phyloP scores from a whole-genome alignment of 2,797 vertebrate species.

The Gambelia wislizenii region DNA sequence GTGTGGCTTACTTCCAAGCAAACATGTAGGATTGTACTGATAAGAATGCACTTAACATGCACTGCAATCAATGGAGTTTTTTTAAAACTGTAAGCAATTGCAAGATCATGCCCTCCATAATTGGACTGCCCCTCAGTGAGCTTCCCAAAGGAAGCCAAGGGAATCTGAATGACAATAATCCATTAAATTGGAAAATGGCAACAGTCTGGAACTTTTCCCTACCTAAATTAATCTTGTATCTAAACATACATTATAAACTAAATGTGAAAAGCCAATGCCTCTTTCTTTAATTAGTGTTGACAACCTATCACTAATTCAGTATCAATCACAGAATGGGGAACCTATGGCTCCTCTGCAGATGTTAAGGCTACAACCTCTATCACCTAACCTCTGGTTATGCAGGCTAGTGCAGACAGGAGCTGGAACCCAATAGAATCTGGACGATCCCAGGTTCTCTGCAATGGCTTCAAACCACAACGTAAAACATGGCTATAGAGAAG shows the following conservation, averaged over 20 bases:
- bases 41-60: background rate
- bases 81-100: background rate
- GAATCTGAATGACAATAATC: background rate
- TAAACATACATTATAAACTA: background rate
- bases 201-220: background rate
- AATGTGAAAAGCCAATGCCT: background rate
- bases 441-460: background rate
- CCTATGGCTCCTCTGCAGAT: background rate
- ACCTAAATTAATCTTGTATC: background rate
- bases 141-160: background rate
- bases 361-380: background rate
- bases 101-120: background rate
- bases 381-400: background rate
- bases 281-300: background rate
- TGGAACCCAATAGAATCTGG: background rate
- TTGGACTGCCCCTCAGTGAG: background rate
- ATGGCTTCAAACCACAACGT: background rate
- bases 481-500: constrained; percentile 31
- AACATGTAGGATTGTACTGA: background rate
- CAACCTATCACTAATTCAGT: background rate
- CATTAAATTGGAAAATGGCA: background rate
- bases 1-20: background rate
- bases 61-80: background rate
- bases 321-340: background rate
- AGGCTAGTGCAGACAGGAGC: background rate